A percentile compares a stretch with the other conserved stretches of the same genome.
Evolutionary conservation across 2,888 invertebrate species (phyloP).

Genomic region (Pachycephus smyrnensis): DNA sequence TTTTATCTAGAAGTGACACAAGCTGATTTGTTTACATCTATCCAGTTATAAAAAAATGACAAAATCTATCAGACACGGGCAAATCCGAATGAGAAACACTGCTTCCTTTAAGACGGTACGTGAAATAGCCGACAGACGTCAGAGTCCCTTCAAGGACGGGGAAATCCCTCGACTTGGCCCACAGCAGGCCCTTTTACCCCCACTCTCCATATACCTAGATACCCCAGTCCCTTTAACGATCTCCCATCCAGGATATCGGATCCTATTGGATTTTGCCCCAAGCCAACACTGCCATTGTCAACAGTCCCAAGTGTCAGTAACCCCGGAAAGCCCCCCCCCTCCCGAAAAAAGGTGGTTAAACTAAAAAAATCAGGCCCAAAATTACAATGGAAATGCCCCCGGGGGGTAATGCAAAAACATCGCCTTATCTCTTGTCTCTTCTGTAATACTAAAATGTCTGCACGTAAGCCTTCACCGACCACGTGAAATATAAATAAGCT

Average conservation of each 20-base stretch:
- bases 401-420: not conserved
- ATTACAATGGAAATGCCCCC: not conserved
- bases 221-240: not conserved
- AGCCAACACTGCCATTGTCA: not conserved
- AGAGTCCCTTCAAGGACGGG: conserved; percentile 51
- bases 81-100: conserved; percentile 36
- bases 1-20: not conserved
- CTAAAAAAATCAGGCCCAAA: not conserved
- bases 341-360: not conserved
- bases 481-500: not conserved
- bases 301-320: not conserved
- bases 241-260: not conserved
- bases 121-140: conserved; percentile 41
- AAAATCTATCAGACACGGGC: too few relatives aligned
- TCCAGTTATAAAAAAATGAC: not conserved
- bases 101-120: conserved; percentile 26
- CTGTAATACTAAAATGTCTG: not conserved
- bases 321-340: not conserved
- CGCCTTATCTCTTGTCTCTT: not conserved
- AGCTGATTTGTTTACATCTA: not conserved
- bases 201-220: not conserved
- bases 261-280: not conserved
- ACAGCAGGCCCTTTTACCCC: conserved; percentile 15
- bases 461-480: not conserved
- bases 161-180: conserved; percentile 41